Percentiles rank a stretch among this genome's conserved stretches.
Conservation (phyloP, 2,797 vertebrate species). For the Diglossa cyanea region DNA sequence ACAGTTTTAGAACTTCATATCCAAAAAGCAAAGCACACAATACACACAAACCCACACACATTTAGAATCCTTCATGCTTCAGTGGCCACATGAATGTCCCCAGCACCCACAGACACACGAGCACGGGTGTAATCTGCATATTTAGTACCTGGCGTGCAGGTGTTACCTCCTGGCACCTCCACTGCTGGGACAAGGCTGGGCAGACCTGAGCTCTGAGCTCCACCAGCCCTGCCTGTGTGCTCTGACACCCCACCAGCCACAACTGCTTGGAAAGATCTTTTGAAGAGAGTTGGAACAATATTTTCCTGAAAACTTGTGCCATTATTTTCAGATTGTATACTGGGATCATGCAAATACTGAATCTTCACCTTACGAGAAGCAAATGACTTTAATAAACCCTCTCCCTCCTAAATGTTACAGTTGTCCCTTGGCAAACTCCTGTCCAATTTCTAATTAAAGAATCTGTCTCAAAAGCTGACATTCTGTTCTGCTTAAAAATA, state of each 20-base stretch:
- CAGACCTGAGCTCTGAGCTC: background rate
- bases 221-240: background rate
- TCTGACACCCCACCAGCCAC: background rate
- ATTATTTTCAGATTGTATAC: background rate
- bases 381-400: background rate
- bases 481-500: background rate
- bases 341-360: background rate
- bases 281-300: background rate
- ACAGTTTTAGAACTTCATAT: background rate
- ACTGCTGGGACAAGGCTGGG: background rate
- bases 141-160: background rate
- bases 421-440: background rate
- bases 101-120: accelerated
- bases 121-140: accelerated
- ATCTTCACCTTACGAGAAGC: background rate
- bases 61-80: background rate
- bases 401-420: background rate
- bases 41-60: accelerated
- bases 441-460: conserved; percentile 20
- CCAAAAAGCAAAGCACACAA: background rate
- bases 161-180: background rate
- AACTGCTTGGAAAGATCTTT: background rate
- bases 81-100: background rate
- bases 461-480: conserved; percentile 9
- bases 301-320: background rate